Conservation (phyloP, 2,797 vertebrate species). For the Cyprinella venusta region DNA sequence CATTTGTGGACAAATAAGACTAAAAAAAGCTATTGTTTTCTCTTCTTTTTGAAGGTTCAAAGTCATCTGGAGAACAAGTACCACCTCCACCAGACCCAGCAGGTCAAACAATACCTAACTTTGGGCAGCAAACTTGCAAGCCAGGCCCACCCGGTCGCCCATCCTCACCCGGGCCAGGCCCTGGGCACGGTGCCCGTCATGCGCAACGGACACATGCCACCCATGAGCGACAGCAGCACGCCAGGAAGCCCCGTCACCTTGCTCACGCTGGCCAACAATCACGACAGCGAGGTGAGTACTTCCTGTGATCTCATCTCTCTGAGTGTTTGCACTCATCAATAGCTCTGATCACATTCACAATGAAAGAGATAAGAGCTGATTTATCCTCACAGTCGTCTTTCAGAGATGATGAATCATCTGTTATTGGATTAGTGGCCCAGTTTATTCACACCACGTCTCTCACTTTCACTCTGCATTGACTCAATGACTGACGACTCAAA, state of each 20-base stretch:
- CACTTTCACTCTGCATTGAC: conserved; percentile 29
- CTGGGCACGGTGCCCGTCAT: conserved; percentile 77
- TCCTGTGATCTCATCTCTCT: conserved; percentile 3
- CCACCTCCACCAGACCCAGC: conserved; percentile 87
- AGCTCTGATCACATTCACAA: conserved; percentile 63
- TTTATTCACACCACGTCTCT: conserved; percentile 41
- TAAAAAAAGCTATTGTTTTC: background rate
- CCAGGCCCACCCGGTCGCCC: conserved; percentile 76
- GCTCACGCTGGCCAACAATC: conserved; percentile 80
- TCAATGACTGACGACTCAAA: conserved; percentile 29
- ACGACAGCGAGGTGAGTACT: conserved; percentile 83
- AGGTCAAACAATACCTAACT: conserved; percentile 91
- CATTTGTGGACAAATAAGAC: background rate
- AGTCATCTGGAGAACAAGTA: conserved; percentile 91
- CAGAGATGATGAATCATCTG: conserved; percentile 51
- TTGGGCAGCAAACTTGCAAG: conserved; percentile 84
- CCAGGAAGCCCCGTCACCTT: conserved; percentile 82
- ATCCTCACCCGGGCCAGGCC: conserved; percentile 77
- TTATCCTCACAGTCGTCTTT: conserved; percentile 53
- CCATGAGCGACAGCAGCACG: conserved; percentile 74
- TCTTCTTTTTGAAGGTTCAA: conserved; percentile 81
- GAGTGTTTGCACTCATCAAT: conserved; percentile 71
- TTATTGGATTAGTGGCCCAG: conserved; percentile 66
- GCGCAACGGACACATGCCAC: conserved; percentile 81
- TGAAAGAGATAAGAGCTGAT: conserved; percentile 65